phyloP scores from a whole-genome alignment of 1,140 invertebrate genomes.

The Stegodyphus dumicola region DNA sequence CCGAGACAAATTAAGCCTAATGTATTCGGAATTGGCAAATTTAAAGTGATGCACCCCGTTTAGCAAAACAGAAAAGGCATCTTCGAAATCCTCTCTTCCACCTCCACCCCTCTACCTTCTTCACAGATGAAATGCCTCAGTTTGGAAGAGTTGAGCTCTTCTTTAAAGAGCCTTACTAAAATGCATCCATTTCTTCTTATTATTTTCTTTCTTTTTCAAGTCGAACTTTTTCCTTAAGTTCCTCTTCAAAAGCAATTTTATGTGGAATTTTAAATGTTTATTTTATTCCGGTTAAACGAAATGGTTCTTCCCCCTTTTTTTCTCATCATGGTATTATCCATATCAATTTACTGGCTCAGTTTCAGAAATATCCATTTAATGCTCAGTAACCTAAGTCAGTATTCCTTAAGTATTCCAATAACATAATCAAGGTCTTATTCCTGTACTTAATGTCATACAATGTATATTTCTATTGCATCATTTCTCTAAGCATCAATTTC shows the following conservation, averaged over 20 bases:
- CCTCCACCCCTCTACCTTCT: neutral
- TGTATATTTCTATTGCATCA: too few species aligned
- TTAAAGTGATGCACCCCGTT: slow-evolving; percentile 57
- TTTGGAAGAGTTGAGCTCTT: slow-evolving; percentile 32
- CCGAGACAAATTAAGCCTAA: slow-evolving; percentile 61
- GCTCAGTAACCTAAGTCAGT: too few species aligned
- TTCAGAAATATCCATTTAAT: neutral
- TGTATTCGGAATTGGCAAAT: slow-evolving; percentile 61
- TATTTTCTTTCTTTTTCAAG: neutral
- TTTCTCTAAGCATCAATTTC: too few species aligned
- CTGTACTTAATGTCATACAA: too few species aligned
- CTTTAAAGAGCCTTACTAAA: too few species aligned
- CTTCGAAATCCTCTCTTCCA: slow-evolving; percentile 24
- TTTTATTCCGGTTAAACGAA: slow-evolving; percentile 27
- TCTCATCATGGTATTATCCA: slow-evolving; percentile 36
- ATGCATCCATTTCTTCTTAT: too few species aligned
- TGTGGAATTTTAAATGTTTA: slow-evolving; percentile 38
- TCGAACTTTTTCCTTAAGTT: neutral
- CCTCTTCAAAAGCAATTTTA: neutral
- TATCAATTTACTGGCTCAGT: slow-evolving; percentile 36
- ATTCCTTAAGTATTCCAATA: too few species aligned
- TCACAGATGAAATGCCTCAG: slow-evolving; percentile 5
- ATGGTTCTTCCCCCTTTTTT: neutral
- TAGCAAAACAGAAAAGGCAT: slow-evolving; percentile 48
- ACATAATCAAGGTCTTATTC: too few species aligned